These are phyloP conservation scores for Scaptodrosophila latifasciaeformis DNA, from an alignment of 2,888 invertebrate species.

Conservation along the genomic window DNA sequence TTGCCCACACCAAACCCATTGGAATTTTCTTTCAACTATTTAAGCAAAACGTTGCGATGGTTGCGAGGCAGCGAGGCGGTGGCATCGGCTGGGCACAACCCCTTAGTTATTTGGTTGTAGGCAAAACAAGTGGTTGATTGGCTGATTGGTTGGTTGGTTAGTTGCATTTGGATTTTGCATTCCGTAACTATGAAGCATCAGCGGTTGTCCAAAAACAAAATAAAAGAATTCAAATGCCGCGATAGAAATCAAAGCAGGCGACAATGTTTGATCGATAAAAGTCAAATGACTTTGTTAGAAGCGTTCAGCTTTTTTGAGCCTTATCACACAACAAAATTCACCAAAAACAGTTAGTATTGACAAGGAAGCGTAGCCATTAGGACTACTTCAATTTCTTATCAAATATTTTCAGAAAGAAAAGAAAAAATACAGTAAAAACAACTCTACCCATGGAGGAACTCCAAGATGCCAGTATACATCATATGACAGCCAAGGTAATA, in stretches of 20 bases:
- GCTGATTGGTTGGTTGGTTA: no score
- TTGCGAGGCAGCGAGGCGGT: background rate
- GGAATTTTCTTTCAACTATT: conserved; percentile 35
- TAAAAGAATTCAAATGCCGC: conserved; percentile 24
- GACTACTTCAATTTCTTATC: background rate
- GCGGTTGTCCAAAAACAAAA: conserved; percentile 26
- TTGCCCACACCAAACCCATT: conserved; percentile 31
- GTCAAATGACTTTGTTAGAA: conserved; percentile 32
- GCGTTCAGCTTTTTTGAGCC: conserved; percentile 24
- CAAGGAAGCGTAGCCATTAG: conserved; percentile 3
- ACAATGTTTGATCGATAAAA: conserved; percentile 54
- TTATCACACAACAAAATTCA: no score
- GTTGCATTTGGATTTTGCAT: conserved; percentile 31
- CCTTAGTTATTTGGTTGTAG: conserved; percentile 5
- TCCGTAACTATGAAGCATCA: conserved; percentile 63
- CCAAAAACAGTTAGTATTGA: conserved; percentile 14
- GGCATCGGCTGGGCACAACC: background rate
- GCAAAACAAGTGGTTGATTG: conserved; percentile 54
- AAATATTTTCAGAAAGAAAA: background rate
- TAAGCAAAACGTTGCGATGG: conserved; percentile 12
- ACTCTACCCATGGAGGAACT: conserved; percentile 71
- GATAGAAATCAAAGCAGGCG: conserved; percentile 44
- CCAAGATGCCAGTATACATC: conserved; percentile 78
- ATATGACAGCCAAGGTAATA: conserved; percentile 86
- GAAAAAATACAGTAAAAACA: background rate